These are phyloP conservation scores for Hedychridium roseum DNA, from an alignment of 2,888 invertebrate genomes.

Conservation along the genomic window DNA sequence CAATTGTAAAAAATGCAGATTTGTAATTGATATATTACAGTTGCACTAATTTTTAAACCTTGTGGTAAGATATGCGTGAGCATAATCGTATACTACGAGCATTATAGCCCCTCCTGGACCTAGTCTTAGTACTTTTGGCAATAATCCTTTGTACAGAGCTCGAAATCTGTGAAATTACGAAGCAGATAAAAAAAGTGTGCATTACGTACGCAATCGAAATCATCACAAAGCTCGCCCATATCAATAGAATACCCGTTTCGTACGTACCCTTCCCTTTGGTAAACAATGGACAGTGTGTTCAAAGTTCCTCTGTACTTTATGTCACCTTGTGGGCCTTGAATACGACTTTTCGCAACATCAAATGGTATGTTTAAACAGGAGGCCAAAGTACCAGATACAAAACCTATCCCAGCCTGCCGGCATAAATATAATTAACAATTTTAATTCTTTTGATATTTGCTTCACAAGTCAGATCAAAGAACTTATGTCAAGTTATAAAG, in stretches of 20 bases:
- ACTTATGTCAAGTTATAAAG: too few species aligned
- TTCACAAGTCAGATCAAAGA: too few species aligned
- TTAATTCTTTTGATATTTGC: too few species aligned
- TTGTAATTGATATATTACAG: conserved; percentile 2
- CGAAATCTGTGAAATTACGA: conserved; percentile 70
- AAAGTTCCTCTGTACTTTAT: conserved; percentile 84
- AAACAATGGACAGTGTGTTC: conserved; percentile 76
- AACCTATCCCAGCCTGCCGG: conserved; percentile 79
- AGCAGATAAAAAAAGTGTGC: background rate
- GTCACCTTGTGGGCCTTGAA: conserved; percentile 88
- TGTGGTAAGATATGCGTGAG: conserved; percentile 76
- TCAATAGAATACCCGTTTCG: conserved; percentile 7
- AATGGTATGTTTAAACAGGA: conserved; percentile 93
- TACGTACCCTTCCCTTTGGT: conserved; percentile 87
- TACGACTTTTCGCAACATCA: conserved; percentile 94
- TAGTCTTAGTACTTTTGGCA: conserved; percentile 89
- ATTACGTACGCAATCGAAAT: background rate
- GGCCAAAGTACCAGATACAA: conserved; percentile 85
- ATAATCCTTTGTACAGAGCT: conserved; percentile 90
- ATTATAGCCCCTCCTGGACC: conserved; percentile 96
- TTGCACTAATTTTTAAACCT: conserved; percentile 51
- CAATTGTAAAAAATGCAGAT: background rate
- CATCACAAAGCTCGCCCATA: conserved; percentile 2
- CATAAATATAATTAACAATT: too few species aligned
- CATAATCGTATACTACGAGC: conserved; percentile 90